Percentiles rank a stretch among this genome's conserved stretches.
These are phyloP conservation scores for Bos taurus DNA, from an alignment of 2,113 vertebrate species.

Conservation along the genomic window ARS-UCD2.0 NC_037329.1:131448001-131448500, in stretches of 20 bases:
- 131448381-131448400: neutral
- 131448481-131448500: neutral
- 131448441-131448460: constrained; percentile 65
- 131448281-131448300: neutral
- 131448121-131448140: neutral
- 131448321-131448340: neutral
- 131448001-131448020: neutral
- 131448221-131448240: neutral
- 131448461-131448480: neutral
- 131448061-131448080: neutral
- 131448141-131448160: neutral
- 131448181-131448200: rapidly evolving
- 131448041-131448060: neutral
- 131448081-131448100: neutral
- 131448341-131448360: neutral
- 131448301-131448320: neutral
- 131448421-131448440: neutral
- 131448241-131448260: neutral
- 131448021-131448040: neutral
- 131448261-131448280: neutral
- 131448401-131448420: neutral
- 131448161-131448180: neutral
- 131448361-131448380: neutral
- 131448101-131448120: neutral
- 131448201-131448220: rapidly evolving